Evolutionary conservation across 2,113 vertebrate species (phyloP).

Genomic region (Cyprinodon tularosa): DNA sequence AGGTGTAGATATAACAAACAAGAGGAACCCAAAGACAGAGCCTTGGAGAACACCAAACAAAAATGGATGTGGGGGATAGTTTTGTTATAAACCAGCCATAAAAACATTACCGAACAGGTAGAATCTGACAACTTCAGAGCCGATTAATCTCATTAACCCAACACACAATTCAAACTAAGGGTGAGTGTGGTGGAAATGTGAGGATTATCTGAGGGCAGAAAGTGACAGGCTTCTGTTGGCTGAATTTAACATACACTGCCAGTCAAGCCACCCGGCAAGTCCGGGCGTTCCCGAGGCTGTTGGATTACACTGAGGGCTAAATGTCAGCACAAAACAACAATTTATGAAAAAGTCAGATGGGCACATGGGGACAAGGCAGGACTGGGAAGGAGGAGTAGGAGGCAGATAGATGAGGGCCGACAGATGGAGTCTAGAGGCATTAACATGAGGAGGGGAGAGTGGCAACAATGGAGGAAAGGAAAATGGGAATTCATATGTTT

Average conservation of each 20-base stretch:
- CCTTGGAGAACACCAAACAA: neutral
- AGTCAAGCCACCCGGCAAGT: neutral
- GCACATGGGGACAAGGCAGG: neutral
- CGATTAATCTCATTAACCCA: neutral
- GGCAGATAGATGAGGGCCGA: neutral
- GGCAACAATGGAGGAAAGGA: neutral
- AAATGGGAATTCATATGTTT: neutral
- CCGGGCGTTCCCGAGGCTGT: neutral
- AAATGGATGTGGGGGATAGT: neutral
- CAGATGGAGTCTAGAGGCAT: neutral
- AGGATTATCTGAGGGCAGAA: neutral
- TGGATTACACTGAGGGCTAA: neutral
- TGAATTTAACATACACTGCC: neutral
- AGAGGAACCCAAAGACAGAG: neutral
- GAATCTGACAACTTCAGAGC: neutral
- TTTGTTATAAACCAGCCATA: neutral
- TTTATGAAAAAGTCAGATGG: neutral
- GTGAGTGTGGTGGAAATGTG: neutral
- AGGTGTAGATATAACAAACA: neutral
- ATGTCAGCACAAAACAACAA: conserved; percentile 1
- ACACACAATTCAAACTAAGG: neutral
- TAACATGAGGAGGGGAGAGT: neutral
- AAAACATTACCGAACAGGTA: neutral
- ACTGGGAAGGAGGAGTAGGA: neutral
- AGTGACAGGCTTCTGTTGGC: neutral